Conservation (phyloP, 2,113 vertebrate genomes). For the Sorex fumeus region DNA sequence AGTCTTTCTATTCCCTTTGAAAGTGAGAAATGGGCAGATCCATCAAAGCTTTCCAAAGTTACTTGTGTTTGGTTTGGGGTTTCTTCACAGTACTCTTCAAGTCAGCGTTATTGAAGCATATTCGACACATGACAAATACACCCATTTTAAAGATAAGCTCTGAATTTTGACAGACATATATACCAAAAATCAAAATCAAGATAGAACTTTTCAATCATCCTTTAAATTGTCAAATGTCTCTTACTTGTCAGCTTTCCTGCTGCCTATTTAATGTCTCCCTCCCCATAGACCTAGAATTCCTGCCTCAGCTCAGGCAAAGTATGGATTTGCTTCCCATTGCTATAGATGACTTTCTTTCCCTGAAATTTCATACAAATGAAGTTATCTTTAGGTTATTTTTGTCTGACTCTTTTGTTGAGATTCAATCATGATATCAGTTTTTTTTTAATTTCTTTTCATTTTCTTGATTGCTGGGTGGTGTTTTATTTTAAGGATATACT, state of each 20-base stretch:
- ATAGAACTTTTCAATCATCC: slow-evolving; percentile 2
- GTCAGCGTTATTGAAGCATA: not conserved
- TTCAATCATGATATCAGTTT: not conserved
- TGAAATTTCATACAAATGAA: not conserved
- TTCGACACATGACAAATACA: not conserved
- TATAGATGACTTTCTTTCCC: not conserved
- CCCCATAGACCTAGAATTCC: fast-evolving
- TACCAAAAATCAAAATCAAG: not conserved
- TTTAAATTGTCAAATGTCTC: not conserved
- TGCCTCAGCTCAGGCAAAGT: not conserved
- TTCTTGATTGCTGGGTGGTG: slow-evolving; percentile 7
- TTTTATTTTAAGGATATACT: not conserved
- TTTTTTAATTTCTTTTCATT: not conserved
- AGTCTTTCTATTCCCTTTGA: not conserved
- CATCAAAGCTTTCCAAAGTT: slow-evolving; percentile 32
- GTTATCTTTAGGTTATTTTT: not conserved
- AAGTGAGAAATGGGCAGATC: not conserved
- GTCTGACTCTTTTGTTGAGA: not conserved
- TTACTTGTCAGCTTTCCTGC: not conserved
- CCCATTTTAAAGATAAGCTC: not conserved
- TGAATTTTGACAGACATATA: slow-evolving; percentile 1
- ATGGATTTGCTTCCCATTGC: not conserved
- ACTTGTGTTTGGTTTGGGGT: not conserved
- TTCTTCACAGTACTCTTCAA: slow-evolving; percentile 35
- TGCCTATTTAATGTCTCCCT: fast-evolving